Base-by-base conservation (phyloP, 2,888 invertebrate species). In the Euphydryas editha region DNA sequence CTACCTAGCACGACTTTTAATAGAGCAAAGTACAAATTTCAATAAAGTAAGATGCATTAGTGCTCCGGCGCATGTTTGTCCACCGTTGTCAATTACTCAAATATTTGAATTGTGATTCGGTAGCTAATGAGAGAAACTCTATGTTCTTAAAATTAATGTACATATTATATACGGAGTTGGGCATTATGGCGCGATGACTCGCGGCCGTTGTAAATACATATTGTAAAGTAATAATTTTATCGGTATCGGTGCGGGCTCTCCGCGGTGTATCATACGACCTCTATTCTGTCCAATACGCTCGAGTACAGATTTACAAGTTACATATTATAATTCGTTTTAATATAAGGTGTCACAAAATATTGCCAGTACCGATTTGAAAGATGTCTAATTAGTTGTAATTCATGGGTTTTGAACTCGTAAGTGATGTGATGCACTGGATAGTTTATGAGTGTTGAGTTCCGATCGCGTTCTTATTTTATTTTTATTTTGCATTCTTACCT, bases 21-120 rank as follows among this genome's bases (percentile, higher is more conserved):
- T 87, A 90, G 85, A 88, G 83, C 81, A 91, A 90, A 92, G 92
- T 92, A 92, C 92, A 92, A 92, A 92, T 90, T 89, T 88, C 88
- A 87, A 84, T 87, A 88, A 85, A 80, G 73, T 90, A 89, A 87
- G 81, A 88, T 84, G 89, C 89, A 86, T 85, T 84, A 87, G 89
- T 89, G 90, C 87, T 85, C 85, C 85, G 89, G 87, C 88, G 87
- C 89, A 87, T 87, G 90, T 88, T 87, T 89, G 92, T 92, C 92
- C 92, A 90, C 90, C 90, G 88, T 92, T 88, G 92, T 92, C 92
- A 92, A 92, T 92, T 92, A 92, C 88, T 90, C 88, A 87, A 87
- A 88, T 88, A 91, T 88, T 88, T 90, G 88, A 91, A 92, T 90
- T 92, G 92, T 92, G 92, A 92, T 92, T 92, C 88, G 91, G 91